Base-by-base conservation (phyloP, 2,888 invertebrate genomes). In the Acleris laterana region DNA sequence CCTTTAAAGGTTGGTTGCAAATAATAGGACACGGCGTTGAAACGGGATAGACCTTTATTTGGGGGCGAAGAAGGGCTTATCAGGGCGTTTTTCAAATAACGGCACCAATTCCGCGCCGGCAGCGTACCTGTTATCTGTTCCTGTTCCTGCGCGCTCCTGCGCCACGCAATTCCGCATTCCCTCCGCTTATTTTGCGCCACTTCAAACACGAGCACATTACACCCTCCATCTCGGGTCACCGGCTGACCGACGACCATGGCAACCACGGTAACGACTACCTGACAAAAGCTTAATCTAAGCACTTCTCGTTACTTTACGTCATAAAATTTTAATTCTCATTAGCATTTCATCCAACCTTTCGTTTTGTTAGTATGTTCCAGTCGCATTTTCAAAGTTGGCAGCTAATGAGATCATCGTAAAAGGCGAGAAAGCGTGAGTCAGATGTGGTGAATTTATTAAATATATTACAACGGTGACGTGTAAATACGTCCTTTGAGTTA, bases 11-110 rank as follows among this genome's bases (percentile, higher is more conserved):
- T 11, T 16, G 50, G 44, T 55, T 32, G 28, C 65, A 66, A 65
- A 64, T 65, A 62, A 66, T 66, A 66, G 57, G 51, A 52, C 55
- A 61, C 50, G 50, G 63, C 48, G 53, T 38, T 49, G 38, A 55
- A 64, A 56, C 65, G 68, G 62, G 38, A 62, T 57, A 66, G 66
- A 57, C 83, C 82, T 84, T 84, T 84, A 84, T 85, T 87, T 79
- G 79, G 76, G 78, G 77, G 81, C 79, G 81, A 57, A 83, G 79
- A 82, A 80, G 83, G 85, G 84, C 85, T 88, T 88, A 88, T 88
- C 87, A 80, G 84, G 77, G 79, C 79, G 82, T 85, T 88, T 86
- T 88, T 85, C 85, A 80, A 88, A 88, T 87, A 86, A 84, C 83
- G 80, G 79, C 82, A 79, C 83, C 85, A 83, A 86, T 87, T 87